Base-by-base conservation (phyloP, 2,113 vertebrate species). In the Aphelocoma coerulescens region DNA sequence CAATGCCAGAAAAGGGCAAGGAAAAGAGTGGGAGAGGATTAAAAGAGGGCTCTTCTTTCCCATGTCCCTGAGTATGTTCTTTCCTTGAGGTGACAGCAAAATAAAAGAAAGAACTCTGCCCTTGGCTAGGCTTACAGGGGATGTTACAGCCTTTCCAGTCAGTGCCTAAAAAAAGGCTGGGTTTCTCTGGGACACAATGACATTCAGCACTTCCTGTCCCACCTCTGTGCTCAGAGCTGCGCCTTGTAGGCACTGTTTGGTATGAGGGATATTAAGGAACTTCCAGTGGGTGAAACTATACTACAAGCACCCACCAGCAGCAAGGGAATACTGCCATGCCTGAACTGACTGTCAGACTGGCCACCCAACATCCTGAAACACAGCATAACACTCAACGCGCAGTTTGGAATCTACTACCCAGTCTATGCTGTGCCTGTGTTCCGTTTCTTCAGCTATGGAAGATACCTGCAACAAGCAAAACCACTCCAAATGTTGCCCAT, bases 351-450 rank as follows among this genome's bases (percentile, higher is more conserved):
- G 1, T 39, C 39, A 48, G 33, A 62, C 27, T 83, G 66, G 22
- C 19, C 57, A 72, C 28, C 58, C 35, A 67, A 39, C 17, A 9
- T 6, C 11, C 5, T 58, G 30, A 85, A 79, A 85, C 30, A 35
- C 32, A 26, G 46, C 3, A 0, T 13, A 62, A 71, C 7, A 4
- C 24, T 32, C 43, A 21, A 1, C 0, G 1, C 13, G 33, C 35
- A 44, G 37, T 48, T 71, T 33, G 37, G 19, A 68, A 35, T 35
- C 55, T 44, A 26, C 37, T 66, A 52, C 24, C 32, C 37, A 49
- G 22, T 0, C 0, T 9, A 49, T 33, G 37, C 16, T 52, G 23
- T 11, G 26, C 26, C 49, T 46, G 15, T 13, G 26, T 19, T 44
- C 18, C 28, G 22, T 28, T 55, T 44, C 54, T 48, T 57, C 52